phyloP scores from a whole-genome alignment of 92 coral and sea anemone species.

The Nematostella vectensis region DNA sequence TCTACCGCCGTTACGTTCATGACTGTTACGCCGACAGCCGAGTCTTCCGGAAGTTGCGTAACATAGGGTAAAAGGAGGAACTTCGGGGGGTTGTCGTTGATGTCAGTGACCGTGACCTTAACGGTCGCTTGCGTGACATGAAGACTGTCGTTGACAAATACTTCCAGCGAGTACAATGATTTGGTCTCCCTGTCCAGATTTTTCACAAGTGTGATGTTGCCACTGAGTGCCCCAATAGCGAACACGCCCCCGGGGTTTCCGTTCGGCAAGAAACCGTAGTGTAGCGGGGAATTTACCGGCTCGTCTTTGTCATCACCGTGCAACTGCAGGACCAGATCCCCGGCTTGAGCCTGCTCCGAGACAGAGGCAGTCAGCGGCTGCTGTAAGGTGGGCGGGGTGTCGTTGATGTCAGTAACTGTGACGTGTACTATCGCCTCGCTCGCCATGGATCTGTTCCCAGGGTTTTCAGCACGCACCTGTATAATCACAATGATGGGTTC shows the following conservation, averaged over 20 bases:
- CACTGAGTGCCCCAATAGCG: conserved; percentile 38
- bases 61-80: conserved; percentile 41
- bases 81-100: conserved; percentile 79
- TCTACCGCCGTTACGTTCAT: conserved; percentile 71
- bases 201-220: conserved; percentile 47
- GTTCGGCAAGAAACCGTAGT: conserved; percentile 30
- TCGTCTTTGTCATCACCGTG: conserved; percentile 64
- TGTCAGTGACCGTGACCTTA: conserved; percentile 54
- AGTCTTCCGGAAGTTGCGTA: conserved; percentile 37
- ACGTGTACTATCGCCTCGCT: conserved; percentile 61
- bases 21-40: conserved; percentile 49
- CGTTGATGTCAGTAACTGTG: conserved; percentile 68
- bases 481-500: too few relatives aligned
- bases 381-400: conserved; percentile 70
- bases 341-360: conserved; percentile 57
- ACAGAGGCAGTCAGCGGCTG: conserved; percentile 41
- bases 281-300: conserved; percentile 25
- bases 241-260: conserved; percentile 52
- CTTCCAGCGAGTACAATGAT: conserved; percentile 36
- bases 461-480: conserved; percentile 64
- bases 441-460: conserved; percentile 46
- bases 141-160: conserved; percentile 58
- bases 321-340: conserved; percentile 43
- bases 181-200: conserved; percentile 58
- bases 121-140: conserved; percentile 39